Evolutionary conservation across 1,140 invertebrate species (phyloP), one percentile per base, ranked within the genome.

Genomic region (Aphaenogaster ashmeadi): DNA sequence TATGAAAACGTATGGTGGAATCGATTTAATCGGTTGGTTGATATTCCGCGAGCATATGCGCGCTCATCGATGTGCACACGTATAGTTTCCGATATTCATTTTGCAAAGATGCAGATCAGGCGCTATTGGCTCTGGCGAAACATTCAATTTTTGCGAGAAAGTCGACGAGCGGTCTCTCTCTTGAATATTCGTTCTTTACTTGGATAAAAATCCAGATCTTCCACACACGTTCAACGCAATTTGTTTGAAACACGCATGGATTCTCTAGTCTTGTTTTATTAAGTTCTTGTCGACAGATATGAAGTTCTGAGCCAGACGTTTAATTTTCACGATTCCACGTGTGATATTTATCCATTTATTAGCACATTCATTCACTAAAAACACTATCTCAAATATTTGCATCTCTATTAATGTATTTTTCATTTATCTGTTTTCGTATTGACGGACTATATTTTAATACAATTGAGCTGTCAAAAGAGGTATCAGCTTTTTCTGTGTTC

Each of bases 41-140:
- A 84, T 84, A 84, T 84, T 74, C 80, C 56, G 5, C 69, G 80
- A 84, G 80, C 80, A 84, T 84, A 84, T 84, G 80, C 69, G 69
- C 54, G 67, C 41, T 84, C 80, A 60, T 84, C 69, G 69, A 84
- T 38, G 56, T 60, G 80, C 80, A 74, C 69, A 60, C 69, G 54
- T 83, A 84, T 84, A 84, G 80, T 74, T 84, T 84, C 69, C 80
- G 80, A 84, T 84, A 84, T 84, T 84, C 80, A 84, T 84, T 84
- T 84, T 84, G 80, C 80, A 60, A 84, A 74, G 80, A 84, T 84
- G 80, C 80, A 84, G 80, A 84, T 84, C 80, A 84, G 80, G 80
- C 80, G 69, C 69, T 84, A 84, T 84, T 84, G 80, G 80, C 69
- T 75, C 80, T 71, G 54, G 41, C 54, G 69, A 56, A 84, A 84